Percentiles rank a stretch among this genome's conserved stretches.
phyloP scores from a whole-genome alignment of 2,797 vertebrate genomes.

The Cercopithecus mitis region DNA sequence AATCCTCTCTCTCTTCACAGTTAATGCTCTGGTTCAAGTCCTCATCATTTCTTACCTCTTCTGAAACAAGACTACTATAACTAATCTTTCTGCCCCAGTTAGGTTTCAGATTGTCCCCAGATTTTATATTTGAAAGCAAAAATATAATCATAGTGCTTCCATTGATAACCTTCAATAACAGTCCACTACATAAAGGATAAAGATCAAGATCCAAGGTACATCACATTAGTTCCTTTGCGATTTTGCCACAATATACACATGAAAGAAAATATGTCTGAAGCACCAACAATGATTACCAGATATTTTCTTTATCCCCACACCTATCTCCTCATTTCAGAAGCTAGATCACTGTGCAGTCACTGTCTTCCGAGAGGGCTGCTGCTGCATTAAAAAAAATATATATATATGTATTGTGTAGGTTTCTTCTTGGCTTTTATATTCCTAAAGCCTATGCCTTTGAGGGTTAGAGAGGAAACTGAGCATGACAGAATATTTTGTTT shows the following conservation, averaged over 20 bases:
- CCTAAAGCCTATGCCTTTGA: not conserved
- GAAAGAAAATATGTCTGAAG: not conserved
- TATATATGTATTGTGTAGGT: not conserved
- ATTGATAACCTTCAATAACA: not conserved
- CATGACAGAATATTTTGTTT: not conserved
- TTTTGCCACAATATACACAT: not conserved
- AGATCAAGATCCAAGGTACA: not conserved
- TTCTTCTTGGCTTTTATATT: not conserved
- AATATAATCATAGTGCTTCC: not conserved
- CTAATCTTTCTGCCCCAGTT: not conserved
- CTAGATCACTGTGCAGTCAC: not conserved
- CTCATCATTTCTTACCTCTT: not conserved
- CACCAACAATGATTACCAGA: not conserved
- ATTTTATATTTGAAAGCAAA: conserved; percentile 16
- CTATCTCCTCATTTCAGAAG: not conserved
- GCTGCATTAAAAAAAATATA: not conserved
- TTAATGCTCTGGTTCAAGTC: not conserved
- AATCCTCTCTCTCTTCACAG: not conserved
- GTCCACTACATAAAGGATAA: not conserved
- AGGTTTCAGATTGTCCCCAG: not conserved
- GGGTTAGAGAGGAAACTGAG: not conserved
- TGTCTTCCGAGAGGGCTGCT: not conserved
- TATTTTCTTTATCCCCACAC: not conserved
- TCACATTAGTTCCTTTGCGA: not conserved
- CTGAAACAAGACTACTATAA: not conserved